phyloP scores from a whole-genome alignment of 2,113 vertebrate species.

The Suricata suricatta region DNA sequence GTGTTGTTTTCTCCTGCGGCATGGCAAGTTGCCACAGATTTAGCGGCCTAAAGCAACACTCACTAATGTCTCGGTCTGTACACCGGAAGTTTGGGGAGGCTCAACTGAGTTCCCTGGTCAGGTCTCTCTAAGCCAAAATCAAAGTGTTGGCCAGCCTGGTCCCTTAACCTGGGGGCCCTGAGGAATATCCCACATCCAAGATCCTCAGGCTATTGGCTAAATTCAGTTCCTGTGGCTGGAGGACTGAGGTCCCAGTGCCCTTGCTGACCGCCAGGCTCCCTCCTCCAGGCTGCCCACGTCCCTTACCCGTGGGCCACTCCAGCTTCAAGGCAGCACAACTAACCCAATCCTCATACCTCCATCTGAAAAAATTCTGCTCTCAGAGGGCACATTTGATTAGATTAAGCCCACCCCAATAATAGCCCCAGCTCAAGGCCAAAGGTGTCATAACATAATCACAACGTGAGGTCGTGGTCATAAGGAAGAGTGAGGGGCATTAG shows the following conservation, averaged over 20 bases:
- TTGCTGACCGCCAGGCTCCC: not conserved
- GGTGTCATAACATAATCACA: not conserved
- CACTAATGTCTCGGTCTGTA: not conserved
- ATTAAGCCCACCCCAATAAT: not conserved
- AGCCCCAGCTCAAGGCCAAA: not conserved
- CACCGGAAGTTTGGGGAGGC: not conserved
- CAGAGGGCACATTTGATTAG: not conserved
- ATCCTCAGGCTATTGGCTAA: not conserved
- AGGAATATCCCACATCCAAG: not conserved
- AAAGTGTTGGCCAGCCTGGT: not conserved
- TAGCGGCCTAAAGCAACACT: not conserved
- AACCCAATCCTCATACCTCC: not conserved
- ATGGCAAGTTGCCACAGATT: not conserved
- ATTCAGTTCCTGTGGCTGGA: not conserved
- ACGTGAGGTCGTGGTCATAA: not conserved
- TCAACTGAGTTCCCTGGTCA: not conserved
- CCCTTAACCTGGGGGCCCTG: not conserved
- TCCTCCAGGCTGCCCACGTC: not conserved
- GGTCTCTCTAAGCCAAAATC: not conserved
- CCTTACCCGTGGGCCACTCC: not conserved
- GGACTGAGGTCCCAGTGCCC: not conserved
- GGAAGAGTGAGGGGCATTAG: not conserved
- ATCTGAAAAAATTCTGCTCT: not conserved
- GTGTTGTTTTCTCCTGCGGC: not conserved
- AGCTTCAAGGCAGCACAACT: not conserved